Base-by-base conservation (phyloP, 2,888 invertebrate genomes). In the Stramonita haemastoma region DNA sequence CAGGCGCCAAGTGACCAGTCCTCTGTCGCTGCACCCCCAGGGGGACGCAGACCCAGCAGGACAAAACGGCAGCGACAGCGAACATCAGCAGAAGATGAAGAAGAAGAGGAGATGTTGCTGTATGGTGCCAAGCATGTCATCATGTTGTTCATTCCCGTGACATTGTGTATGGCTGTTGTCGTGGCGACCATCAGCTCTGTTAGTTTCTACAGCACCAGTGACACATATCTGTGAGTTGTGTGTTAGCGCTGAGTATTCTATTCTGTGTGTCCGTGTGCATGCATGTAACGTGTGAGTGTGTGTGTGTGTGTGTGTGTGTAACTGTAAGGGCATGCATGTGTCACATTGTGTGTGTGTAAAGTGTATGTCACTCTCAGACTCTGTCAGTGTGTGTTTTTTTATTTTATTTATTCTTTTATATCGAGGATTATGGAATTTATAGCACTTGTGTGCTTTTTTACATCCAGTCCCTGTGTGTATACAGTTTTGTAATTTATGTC, bases 121-220 rank as follows among this genome's bases (percentile, higher is more conserved):
- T 99, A 99, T 96, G 99, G 99, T 83, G 99, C 99, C 0, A 98
- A 98, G 92, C 99, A 99, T 97, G 99, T 99, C 92, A 99, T 99
- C 94, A 99, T 99, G 96, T 97, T 99, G 85, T 99, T 99, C 97
- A 98, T 99, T 91, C 99, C 99, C 0, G 99, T 99, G 84, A 98
- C 99, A 0, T 96, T 99, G 70, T 99, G 99, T 96, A 99, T 99
- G 99, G 96, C 99, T 88, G 98, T 99, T 29, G 99, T 99, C 81
- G 99, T 99, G n/a, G 98, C 98, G 46, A 99, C 99, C 17, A 99
- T 99, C 95, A 98, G 98, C 94, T 98, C 98, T 22, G 97, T 99
- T 91, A 97, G 97, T 92, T 99, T 98, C 96, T 99, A 99, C 96
- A 98, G 98, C 4, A 97, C 97, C 73, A 93, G 93, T 87, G 91